phyloP scores from a whole-genome alignment of 2,113 vertebrate genomes.

The Sturnira hondurensis region DNA sequence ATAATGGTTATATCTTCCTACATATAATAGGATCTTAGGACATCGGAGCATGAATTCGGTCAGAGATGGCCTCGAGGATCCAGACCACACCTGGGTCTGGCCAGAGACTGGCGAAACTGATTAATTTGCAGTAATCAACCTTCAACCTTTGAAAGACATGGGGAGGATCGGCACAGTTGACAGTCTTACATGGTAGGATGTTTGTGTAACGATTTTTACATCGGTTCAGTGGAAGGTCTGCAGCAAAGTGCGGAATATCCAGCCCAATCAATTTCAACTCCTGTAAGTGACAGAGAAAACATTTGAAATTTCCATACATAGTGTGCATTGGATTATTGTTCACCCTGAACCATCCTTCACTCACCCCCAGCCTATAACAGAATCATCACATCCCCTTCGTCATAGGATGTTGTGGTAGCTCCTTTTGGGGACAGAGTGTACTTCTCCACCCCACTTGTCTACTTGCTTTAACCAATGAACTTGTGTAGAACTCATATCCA shows the following conservation, averaged over 20 bases:
- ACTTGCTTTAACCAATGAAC: background rate
- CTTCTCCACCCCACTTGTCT: background rate
- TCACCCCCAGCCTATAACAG: background rate
- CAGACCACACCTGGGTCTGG: background rate
- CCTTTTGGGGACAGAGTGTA: background rate
- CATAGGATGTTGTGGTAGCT: background rate
- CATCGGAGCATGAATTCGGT: background rate
- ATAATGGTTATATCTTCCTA: background rate
- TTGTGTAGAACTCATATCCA: background rate
- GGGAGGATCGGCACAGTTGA: rapidly evolving
- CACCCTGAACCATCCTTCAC: background rate
- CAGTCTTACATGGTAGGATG: conserved; percentile 94
- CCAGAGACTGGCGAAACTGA: background rate
- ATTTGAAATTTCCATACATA: background rate
- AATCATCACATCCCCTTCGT: background rate
- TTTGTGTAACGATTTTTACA: conserved; percentile 99
- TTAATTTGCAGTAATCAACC: background rate
- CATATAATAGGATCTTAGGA: background rate
- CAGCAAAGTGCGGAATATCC: conserved; percentile 94
- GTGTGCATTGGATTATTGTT: background rate
- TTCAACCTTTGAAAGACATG: rapidly evolving
- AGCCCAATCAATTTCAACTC: conserved; percentile 94
- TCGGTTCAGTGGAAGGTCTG: conserved; percentile 93
- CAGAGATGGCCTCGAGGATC: background rate
- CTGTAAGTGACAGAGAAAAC: conserved; percentile 77